Base-by-base conservation (phyloP, 1,140 invertebrate species). In the Paraescarpia echinospica region DNA sequence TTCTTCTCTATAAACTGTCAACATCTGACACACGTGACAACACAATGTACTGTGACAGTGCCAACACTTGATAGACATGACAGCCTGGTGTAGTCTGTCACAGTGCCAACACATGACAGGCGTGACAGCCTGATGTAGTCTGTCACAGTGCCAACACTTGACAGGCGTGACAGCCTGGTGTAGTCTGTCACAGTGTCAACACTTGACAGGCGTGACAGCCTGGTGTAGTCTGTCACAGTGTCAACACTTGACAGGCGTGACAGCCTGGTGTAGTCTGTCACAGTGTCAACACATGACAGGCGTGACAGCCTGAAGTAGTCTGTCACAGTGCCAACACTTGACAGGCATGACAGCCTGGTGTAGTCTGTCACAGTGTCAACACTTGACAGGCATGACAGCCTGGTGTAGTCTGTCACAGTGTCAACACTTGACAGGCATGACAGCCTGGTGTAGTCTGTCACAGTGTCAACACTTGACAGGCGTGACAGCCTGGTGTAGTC, bases 71-170 rank as follows among this genome's bases (percentile, higher is more conserved):
- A 48, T 14, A 48, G 41, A 14, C 51, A 98, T 97, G 27, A 99
- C 97, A 77, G 98, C 98, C 92, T 98, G 97, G 96, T 98, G 97
- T n/a, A n/a, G n/a, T n/a, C n/a, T n/a, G n/a, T n/a, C n/a, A n/a
- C n/a, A n/a, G n/a, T n/a, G n/a, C n/a, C n/a, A n/a, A n/a, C n/a
- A n/a, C n/a, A n/a, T n/a, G n/a, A n/a, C n/a, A n/a, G n/a, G n/a
- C n/a, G n/a, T n/a, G n/a, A n/a, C n/a, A n/a, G n/a, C n/a, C n/a
- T n/a, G n/a, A n/a, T n/a, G n/a, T n/a, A n/a, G n/a, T n/a, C n/a
- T n/a, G n/a, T n/a, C n/a, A n/a, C 41, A 41, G 41, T 41, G 41
- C 12, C 41, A 41, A 41, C 41, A 41, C 4, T 41, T 41, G 41
- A 41, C 41, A 41, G 12, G 41, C n/a, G n/a, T n/a, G n/a, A 51